Percentiles rank a stretch among this genome's conserved stretches.
phyloP scores from a whole-genome alignment of 2,797 vertebrate species.

The Poecilia wingei region DNA sequence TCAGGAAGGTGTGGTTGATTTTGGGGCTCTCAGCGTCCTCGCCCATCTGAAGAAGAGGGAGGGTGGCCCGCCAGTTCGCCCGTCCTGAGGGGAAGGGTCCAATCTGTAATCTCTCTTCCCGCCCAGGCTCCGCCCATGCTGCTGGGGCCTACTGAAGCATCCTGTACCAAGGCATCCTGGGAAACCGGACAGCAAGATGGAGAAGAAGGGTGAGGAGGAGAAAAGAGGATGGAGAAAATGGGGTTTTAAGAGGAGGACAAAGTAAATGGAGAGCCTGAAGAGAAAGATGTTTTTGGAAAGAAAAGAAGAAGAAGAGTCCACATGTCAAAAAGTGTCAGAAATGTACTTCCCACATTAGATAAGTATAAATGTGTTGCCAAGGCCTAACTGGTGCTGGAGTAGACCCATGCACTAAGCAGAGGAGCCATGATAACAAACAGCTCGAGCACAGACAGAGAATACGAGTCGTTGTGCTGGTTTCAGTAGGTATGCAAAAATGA shows the following conservation, averaged over 20 bases:
- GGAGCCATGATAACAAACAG: slow-evolving; percentile 47
- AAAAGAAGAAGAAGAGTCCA: slow-evolving; percentile 21
- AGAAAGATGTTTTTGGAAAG: slow-evolving; percentile 29
- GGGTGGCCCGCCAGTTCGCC: slow-evolving; percentile 91
- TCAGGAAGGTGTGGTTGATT: slow-evolving; percentile 99
- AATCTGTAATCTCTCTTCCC: slow-evolving; percentile 90
- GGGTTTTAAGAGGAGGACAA: slow-evolving; percentile 18
- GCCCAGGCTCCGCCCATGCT: slow-evolving; percentile 96
- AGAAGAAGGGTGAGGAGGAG: slow-evolving; percentile 38
- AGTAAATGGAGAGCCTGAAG: slow-evolving; percentile 40
- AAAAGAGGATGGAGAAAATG: slow-evolving; percentile 22
- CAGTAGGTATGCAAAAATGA: slow-evolving; percentile 16
- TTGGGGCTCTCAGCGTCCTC: slow-evolving; percentile 96
- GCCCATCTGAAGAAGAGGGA: slow-evolving; percentile 94
- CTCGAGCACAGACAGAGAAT: slow-evolving; percentile 22
- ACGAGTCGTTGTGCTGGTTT: slow-evolving; percentile 7
- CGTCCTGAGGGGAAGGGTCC: slow-evolving; percentile 92
- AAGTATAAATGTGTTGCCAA: slow-evolving; percentile 45
- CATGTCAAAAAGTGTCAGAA: slow-evolving; percentile 42
- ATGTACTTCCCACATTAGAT: slow-evolving; percentile 43
- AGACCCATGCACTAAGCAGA: slow-evolving; percentile 25
- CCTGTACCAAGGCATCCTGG: slow-evolving; percentile 88
- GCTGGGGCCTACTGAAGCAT: slow-evolving; percentile 90
- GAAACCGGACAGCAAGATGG: slow-evolving; percentile 69
- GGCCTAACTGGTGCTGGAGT: slow-evolving; percentile 29